Evolutionary conservation across 2,113 vertebrate species (phyloP).

Genomic region (Plectropomus leopardus): DNA sequence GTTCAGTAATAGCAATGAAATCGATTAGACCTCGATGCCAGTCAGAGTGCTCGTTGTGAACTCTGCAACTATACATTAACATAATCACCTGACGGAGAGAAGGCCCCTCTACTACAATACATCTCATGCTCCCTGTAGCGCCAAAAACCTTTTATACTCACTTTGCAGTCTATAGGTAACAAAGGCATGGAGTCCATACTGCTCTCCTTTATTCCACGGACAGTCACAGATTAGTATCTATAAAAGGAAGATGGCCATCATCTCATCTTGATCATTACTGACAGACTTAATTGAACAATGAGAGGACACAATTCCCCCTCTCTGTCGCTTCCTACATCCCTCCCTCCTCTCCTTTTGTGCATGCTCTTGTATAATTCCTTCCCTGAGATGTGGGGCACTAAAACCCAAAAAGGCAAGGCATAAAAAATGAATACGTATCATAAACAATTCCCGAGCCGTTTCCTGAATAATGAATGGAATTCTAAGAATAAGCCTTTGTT

Average conservation of each 20-base stretch:
- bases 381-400: conserved; percentile 67
- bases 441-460: conserved; percentile 57
- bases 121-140: conserved; percentile 51
- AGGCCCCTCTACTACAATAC: conserved; percentile 70
- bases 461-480: conserved; percentile 73
- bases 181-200: conserved; percentile 35
- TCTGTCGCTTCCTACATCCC: conserved; percentile 63
- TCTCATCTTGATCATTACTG: conserved; percentile 85
- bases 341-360: conserved; percentile 79
- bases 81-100: conserved; percentile 76
- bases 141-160: conserved; percentile 52
- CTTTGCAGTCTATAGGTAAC: conserved; percentile 30
- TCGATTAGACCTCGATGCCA: conserved; percentile 84
- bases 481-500: conserved; percentile 78
- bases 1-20: conserved; percentile 86
- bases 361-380: conserved; percentile 88
- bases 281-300: conserved; percentile 90
- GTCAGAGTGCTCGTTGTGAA: conserved; percentile 76
- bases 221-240: conserved; percentile 78
- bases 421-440: conserved; percentile 67
- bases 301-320: conserved; percentile 92
- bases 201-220: conserved; percentile 62
- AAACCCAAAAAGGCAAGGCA: conserved; percentile 63
- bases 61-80: conserved; percentile 73
- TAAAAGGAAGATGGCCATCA: conserved; percentile 83